Evolutionary conservation across 2,113 vertebrate genomes (phyloP).

Genomic region (Myxocyprinus asiaticus): DNA sequence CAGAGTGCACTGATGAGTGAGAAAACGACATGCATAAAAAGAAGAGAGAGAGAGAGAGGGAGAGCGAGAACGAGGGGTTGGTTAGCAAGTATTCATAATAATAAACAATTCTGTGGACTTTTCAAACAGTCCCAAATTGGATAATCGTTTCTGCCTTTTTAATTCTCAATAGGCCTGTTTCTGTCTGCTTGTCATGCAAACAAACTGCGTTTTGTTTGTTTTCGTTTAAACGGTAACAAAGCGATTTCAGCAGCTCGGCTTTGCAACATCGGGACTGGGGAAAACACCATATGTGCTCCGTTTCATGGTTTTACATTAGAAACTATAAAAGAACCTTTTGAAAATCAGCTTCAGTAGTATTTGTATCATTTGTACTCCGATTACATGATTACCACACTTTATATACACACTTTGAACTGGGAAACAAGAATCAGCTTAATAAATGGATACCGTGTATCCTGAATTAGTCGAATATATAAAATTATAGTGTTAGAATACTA

Average conservation of each 20-base stretch:
- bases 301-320: constrained; percentile 56
- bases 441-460: constrained; percentile 99
- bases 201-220: constrained; percentile 33
- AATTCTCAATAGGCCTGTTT: constrained; percentile 21
- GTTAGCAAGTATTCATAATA: constrained; percentile 32
- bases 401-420: constrained; percentile 81
- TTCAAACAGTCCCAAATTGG: constrained; percentile 36
- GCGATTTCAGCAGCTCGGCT: constrained; percentile 64
- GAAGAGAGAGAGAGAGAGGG: not conserved
- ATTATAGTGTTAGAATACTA: constrained; percentile 92
- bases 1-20: no score
- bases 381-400: constrained; percentile 71
- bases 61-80: constrained; percentile 53
- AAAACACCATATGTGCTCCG: constrained; percentile 66
- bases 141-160: constrained; percentile 36
- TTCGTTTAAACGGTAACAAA: constrained; percentile 60
- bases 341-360: constrained; percentile 78
- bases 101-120: constrained; percentile 43
- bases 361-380: constrained; percentile 69
- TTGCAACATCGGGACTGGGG: constrained; percentile 57
- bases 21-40: no score
- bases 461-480: constrained; percentile 90
- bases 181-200: no score
- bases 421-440: constrained; percentile 90
- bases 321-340: constrained; percentile 71